Base-by-base conservation (phyloP, 2,113 vertebrate genomes). In the Heteronetta atricapilla region DNA sequence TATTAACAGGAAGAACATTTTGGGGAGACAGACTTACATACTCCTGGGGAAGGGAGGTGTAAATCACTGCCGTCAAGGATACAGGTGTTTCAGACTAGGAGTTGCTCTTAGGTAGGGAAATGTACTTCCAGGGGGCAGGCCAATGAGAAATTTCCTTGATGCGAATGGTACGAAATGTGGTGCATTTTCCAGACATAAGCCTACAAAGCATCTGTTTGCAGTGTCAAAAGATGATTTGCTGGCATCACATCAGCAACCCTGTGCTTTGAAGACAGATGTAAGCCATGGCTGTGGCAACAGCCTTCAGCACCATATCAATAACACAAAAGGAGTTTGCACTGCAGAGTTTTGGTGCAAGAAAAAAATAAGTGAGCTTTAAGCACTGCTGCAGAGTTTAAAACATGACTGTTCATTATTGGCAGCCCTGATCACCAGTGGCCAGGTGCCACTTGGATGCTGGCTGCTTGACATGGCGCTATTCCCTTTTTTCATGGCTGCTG, bases 1-100 rank as follows among this genome's bases (percentile, higher is more conserved):
- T 93, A 94, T 97, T 97, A 95, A 87, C 73, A 86, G 96, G 78
- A 83, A 3, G 82, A 74, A 50, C 63, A 79, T n/a, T 62, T 81
- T 78, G 42, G 93, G 72, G 79, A 93, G 75, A 52, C 17, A 93
- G 68, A 56, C 81, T 82, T 81, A 94, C 48, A 81, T 38, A 21
- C 14, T 76, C 23, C 23, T 33, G 86, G 60, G 88, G 6, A 79
- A 82, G 64, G 44, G 77, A 63, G 13, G 59, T 91, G 40, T 94
- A 94, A 96, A 89, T 88, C 74, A 88, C 36, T 85, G 52, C 83
- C 40, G 74, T 66, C 60, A 93, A 88, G 92, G 33, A 60, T 81
- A 55, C 76, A 78, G 68, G 16, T 17, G 23, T 94, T 95, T 95
- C 81, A 28, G 18, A 42, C 22, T 20, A 22, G 52, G 46, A 79